Conservation (phyloP, 2,888 invertebrate genomes). For the Stenotaenia linearis region DNA sequence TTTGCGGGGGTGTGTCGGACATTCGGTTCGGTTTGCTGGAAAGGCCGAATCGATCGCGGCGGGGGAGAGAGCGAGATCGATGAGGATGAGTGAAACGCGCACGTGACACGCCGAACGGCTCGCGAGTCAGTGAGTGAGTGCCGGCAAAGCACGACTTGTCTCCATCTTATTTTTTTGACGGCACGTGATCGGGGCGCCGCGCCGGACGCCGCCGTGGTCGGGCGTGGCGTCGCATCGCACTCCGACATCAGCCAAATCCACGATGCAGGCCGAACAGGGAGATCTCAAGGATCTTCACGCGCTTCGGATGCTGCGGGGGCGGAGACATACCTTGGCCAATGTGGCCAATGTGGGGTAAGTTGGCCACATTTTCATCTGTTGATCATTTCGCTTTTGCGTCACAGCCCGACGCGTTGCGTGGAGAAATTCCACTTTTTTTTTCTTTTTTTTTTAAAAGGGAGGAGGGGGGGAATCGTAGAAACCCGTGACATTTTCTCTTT, state of each 20-base stretch:
- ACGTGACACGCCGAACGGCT: background rate
- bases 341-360: slow-evolving; percentile 90
- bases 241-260: background rate
- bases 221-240: background rate
- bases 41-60: background rate
- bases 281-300: slow-evolving; percentile 84
- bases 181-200: slow-evolving; percentile 21
- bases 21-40: background rate
- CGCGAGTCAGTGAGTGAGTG: background rate
- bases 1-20: background rate
- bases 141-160: background rate
- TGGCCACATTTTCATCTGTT: slow-evolving; percentile 3
- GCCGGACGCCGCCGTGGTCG: background rate
- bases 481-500: background rate
- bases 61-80: background rate
- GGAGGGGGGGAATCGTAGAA: no score
- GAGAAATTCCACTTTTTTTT: background rate
- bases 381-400: background rate
- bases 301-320: slow-evolving; percentile 76
- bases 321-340: slow-evolving; percentile 83
- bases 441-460: no score
- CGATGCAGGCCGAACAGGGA: slow-evolving; percentile 87
- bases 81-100: background rate
- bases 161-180: background rate
- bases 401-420: background rate